phyloP scores from a whole-genome alignment of 2,888 invertebrate species.

The Mythimna loreyi region DNA sequence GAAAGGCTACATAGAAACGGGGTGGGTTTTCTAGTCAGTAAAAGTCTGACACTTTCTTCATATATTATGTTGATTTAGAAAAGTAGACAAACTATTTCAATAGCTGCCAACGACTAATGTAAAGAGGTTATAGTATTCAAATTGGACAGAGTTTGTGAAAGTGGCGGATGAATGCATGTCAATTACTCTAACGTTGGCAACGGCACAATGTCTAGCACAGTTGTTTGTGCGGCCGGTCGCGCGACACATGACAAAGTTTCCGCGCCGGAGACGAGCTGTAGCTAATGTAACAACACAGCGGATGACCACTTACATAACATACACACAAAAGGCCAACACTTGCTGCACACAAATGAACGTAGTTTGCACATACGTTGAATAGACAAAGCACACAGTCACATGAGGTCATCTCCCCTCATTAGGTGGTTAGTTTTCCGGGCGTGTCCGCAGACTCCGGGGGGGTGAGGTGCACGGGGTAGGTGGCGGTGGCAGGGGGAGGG shows the following conservation, averaged over 20 bases:
- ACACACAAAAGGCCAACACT: slow-evolving; percentile 85
- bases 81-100: slow-evolving; percentile 22
- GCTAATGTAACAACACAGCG: slow-evolving; percentile 73
- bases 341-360: slow-evolving; percentile 82
- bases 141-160: slow-evolving; percentile 53
- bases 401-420: slow-evolving; percentile 91
- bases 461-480: slow-evolving; percentile 75
- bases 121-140: slow-evolving; percentile 54
- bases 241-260: slow-evolving; percentile 61
- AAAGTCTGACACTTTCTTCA: too few relatives aligned
- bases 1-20: too few relatives aligned
- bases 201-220: slow-evolving; percentile 52
- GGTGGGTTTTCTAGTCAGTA: too few relatives aligned
- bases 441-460: slow-evolving; percentile 89
- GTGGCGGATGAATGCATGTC: slow-evolving; percentile 60
- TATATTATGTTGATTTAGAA: too few relatives aligned
- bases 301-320: slow-evolving; percentile 79
- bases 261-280: slow-evolving; percentile 62
- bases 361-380: slow-evolving; percentile 83
- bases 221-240: slow-evolving; percentile 63
- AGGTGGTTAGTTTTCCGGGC: slow-evolving; percentile 91
- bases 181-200: slow-evolving; percentile 64
- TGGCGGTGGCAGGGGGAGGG: slow-evolving; percentile 66
- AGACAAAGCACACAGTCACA: slow-evolving; percentile 89
- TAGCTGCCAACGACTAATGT: slow-evolving; percentile 40